Base-by-base conservation (phyloP, 1,140 invertebrate genomes). In the Drosophila orena region DNA sequence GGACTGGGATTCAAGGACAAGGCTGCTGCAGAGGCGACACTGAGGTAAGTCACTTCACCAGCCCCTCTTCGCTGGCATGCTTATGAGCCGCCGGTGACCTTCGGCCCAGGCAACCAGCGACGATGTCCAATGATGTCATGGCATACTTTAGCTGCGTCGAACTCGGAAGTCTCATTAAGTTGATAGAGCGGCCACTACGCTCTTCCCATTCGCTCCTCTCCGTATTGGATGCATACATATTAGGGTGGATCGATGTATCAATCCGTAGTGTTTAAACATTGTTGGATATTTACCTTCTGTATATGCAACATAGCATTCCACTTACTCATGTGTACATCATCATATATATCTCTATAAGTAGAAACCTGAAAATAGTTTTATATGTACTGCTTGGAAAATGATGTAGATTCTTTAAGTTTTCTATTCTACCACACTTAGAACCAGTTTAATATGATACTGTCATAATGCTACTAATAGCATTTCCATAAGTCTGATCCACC, bases 1-100 rank as follows among this genome's bases (percentile, higher is more conserved):
- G 94, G 94, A 0, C 84, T 95, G 49, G 95, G 95, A 10, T 95
- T 95, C 86, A 95, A 95, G 84, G 94, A 95, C 83, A 94, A 94
- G 79, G 94, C 93, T 8, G 91, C 90, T 14, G 93, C 93, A 2
- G 91, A 93, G 49, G 91, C 90, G 4, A 93, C 93, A 0, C 66
- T 94, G 4, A 92, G 92, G 86, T 92, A 84, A 79, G 79, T 46
- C 34, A 22, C 59, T 44, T 46, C 34, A 15, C 59, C 44, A 35
- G 17, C 17, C 60, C 35, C 69, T 40, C 37, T 11, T 22, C 30
- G 43, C 43, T 42, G 62, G 8, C 42, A 57, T 69, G 42, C 61
- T 40, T 77, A 59, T 77, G 40, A 27, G 44, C 22, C 65, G 58
- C 35, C 65, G 58, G 40, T 49, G 75, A 78, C 65, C 65, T 71